These are phyloP conservation scores for Leptinotarsa tumamoca DNA, from an alignment of 2,888 invertebrate genomes.

Conservation along the genomic window DNA sequence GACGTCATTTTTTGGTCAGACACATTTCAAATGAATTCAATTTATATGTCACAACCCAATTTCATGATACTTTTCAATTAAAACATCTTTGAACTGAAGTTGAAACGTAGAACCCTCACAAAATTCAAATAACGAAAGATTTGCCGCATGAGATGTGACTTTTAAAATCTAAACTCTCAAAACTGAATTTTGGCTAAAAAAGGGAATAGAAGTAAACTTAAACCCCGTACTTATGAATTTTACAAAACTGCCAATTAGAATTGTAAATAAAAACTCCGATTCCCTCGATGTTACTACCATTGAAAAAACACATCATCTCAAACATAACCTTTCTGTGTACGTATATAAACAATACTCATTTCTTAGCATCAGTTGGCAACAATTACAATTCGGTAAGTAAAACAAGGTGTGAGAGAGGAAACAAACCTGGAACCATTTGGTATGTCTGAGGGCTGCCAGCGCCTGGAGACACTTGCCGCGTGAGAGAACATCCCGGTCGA, in stretches of 20 bases:
- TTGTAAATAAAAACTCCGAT: conserved; percentile 43
- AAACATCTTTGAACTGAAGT: neutral
- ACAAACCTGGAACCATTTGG: conserved; percentile 99
- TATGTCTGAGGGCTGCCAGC: conserved; percentile 99
- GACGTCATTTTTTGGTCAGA: conserved; percentile 14
- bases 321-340: neutral
- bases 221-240: conserved; percentile 23
- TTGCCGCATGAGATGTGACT: conserved; percentile 59
- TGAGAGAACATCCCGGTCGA: conserved; percentile 96
- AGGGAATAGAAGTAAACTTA: conserved; percentile 64
- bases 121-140: conserved; percentile 47
- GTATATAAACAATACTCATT: neutral
- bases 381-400: neutral
- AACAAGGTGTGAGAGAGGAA: conserved; percentile 65
- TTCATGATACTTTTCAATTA: conserved; percentile 2
- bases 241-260: conserved; percentile 18
- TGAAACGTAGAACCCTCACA: conserved; percentile 57
- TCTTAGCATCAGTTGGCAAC: neutral
- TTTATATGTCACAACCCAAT: conserved; percentile 26
- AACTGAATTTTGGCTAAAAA: conserved; percentile 33
- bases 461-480: conserved; percentile 99
- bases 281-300: conserved; percentile 45
- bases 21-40: neutral
- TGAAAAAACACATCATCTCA: conserved; percentile 61
- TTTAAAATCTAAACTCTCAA: conserved; percentile 50